Evolutionary conservation across 2,888 invertebrate species (phyloP), one percentile per base, ranked within the genome.

Genomic region (Archips crataeganus): DNA sequence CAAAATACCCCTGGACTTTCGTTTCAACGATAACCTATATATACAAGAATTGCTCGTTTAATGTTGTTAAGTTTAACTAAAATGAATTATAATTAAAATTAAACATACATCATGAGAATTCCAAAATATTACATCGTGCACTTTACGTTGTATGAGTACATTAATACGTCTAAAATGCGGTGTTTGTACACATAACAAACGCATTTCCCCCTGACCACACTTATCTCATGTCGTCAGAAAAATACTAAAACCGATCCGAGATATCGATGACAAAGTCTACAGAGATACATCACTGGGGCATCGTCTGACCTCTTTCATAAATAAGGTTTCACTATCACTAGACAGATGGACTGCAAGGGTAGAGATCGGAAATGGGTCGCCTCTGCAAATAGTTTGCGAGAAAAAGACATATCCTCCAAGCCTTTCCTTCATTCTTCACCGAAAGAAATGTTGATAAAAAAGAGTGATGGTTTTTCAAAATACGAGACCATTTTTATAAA

Each of bases 271-370:
- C 63, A 64, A 69, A 73, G 63, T 49, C 39, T 36, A 64, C 51
- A 9, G 60, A 72, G 47, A 71, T 71, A 61, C n/a, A 36, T 66
- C 23, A 36, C 36, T 36, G 61, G 13, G 64, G 36, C 68, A 62
- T 68, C 49, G 42, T 49, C 49, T 73, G 73, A 73, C 73, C 73
- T 32, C 68, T 73, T 68, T 64, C 68, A 69, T 73, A 69, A 73
- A 73, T 73, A 73, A 59, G 73, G 68, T 73, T 73, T 68, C 68
- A 39, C 51, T 73, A 68, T 73, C 73, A 67, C 51, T 42, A 62
- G 73, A 73, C 73, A 64, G 73, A 69, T 69, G 68, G 68, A 73
- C 73, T 73, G 68, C 68, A 64, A 60, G 49, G 74, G 42, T 51
- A 57, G 69, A 73, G 54, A 60, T 59, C 73, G 65, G 65, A 70